Evolutionary conservation across 1,140 invertebrate species (phyloP).

Genomic region (Drosophila jambulina): DNA sequence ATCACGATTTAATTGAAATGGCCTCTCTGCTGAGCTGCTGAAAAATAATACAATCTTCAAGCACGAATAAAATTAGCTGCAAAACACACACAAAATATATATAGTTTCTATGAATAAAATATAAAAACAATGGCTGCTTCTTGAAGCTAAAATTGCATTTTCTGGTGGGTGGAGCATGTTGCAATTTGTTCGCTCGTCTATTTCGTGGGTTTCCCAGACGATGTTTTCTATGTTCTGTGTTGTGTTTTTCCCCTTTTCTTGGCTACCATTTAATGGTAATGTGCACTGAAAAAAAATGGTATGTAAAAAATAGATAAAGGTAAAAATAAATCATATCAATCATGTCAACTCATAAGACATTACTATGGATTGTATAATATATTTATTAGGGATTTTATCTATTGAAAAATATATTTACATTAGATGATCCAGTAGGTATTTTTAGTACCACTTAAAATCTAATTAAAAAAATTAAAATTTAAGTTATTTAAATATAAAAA

Average conservation of each 20-base stretch:
- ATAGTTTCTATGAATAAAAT: constrained; percentile 35
- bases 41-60: constrained; percentile 5
- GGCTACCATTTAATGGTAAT: constrained; percentile 20
- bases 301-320: too few relatives aligned
- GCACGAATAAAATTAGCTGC: constrained; percentile 51
- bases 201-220: constrained; percentile 36
- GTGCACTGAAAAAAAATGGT: neutral
- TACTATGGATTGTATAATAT: rapidly evolving
- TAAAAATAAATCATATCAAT: neutral
- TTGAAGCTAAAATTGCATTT: constrained; percentile 49
- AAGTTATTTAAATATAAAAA: neutral
- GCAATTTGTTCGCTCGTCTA: constrained; percentile 53
- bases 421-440: too few relatives aligned
- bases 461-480: neutral
- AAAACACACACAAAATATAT: constrained; percentile 46
- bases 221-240: constrained; percentile 52
- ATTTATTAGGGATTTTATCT: neutral
- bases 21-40: constrained; percentile 42
- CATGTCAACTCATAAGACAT: too few relatives aligned
- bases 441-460: too few relatives aligned
- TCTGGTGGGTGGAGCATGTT: constrained; percentile 67
- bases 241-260: constrained; percentile 16
- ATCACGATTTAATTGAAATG: constrained; percentile 75
- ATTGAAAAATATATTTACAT: too few relatives aligned
- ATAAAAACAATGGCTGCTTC: constrained; percentile 61